A percentile compares a stretch with the other conserved stretches of the same genome.
These are phyloP conservation scores for Eublepharis macularius DNA, from an alignment of 2,113 vertebrate species.

Conservation along the genomic window DNA sequence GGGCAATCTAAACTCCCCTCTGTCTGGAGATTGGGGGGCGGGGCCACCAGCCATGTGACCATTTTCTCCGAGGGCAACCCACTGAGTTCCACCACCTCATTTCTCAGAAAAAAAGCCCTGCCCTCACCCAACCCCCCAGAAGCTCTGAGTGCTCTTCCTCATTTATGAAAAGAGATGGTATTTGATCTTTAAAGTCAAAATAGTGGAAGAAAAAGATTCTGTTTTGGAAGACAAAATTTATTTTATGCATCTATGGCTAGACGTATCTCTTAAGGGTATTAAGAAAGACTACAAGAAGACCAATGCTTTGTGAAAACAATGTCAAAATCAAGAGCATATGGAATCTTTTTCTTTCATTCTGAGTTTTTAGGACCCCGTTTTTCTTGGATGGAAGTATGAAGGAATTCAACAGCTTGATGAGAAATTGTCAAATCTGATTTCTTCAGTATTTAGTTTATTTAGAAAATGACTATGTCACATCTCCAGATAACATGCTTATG, in stretches of 20 bases:
- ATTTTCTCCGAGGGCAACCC: too few species aligned
- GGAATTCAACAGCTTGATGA: neutral
- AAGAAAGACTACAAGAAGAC: neutral
- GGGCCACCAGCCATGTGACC: too few species aligned
- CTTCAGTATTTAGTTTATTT: neutral
- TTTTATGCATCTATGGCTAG: neutral
- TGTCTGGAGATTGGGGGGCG: too few species aligned
- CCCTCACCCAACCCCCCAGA: too few species aligned
- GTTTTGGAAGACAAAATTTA: neutral
- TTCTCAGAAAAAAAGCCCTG: too few species aligned
- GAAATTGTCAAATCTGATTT: neutral
- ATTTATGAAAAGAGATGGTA: too few species aligned
- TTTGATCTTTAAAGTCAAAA: too few species aligned
- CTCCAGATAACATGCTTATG: constrained; percentile 3
- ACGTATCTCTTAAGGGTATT: neutral
- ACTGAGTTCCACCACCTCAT: too few species aligned
- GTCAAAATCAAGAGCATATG: neutral
- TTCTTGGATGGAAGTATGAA: neutral
- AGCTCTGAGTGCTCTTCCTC: too few species aligned
- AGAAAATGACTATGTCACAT: too few species aligned
- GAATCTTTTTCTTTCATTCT: neutral
- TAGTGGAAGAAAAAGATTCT: too few species aligned
- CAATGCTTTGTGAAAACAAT: neutral
- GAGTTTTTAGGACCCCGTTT: neutral
- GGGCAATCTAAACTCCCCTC: too few species aligned